Base-by-base conservation (phyloP, 2,113 vertebrate genomes). In the Hyperopisus bebe region DNA sequence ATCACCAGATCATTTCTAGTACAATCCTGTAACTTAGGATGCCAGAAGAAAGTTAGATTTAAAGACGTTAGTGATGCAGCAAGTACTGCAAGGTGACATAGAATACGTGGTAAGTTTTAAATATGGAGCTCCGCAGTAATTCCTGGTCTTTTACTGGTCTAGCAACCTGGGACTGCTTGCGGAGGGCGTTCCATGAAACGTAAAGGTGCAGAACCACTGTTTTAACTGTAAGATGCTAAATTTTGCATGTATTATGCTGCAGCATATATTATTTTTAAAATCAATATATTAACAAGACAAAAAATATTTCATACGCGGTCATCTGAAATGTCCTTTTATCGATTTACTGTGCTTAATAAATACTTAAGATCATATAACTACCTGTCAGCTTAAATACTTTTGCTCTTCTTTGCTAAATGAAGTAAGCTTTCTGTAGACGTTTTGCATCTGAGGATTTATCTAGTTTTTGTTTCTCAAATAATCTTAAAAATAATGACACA, bases 21-120 rank as follows among this genome's bases (percentile, higher is more conserved):
- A 91, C 92, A 93, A 90, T 35, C 74, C 92, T 70, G 90, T 91
- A 92, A 91, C 92, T 90, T 90, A 90, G 21, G 5, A 47, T 47
- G 44, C 82, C 82, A 84, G 42, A 84, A 92, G 90, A 92, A 93
- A 90, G 86, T 89, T 9, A 15, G 47, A 66, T 87, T 55, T 83
- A n/a, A 47, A 53, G 47, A 62, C 53, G 84, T 85, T 10, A 83
- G 21, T 83, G 90, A 90, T 27, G 89, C 86, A 35, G 82, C 48
- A 35, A 80, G 9, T 86, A 35, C 85, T 24, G 55, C 35, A 10
- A 83, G 46, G 74, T 87, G 88, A 85, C 88, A 88, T 44, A n/a
- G 42, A 87, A 51, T 58, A 66, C 62, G 47, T 58, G 58, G 44
- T 44, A 39, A 39, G 27, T 24, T 84, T 51, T 42, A 70, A 21